Evolutionary conservation across 2,888 invertebrate species (phyloP).

Genomic region (Acutogordius australiensis): DNA sequence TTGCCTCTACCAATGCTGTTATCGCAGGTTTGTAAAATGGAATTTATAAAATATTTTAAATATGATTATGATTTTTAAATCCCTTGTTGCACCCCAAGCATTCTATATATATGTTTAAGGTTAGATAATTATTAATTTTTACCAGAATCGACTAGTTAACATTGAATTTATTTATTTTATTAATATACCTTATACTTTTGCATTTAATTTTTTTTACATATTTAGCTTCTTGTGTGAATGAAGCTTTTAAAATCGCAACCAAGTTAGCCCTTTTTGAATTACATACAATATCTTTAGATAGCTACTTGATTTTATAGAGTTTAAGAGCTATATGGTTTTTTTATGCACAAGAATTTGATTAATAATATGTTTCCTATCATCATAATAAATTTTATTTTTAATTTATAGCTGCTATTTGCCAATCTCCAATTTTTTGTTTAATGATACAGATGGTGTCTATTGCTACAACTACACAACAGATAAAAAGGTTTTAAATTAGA

Average conservation of each 20-base stretch:
- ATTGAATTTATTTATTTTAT: neutral
- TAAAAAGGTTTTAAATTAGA: slow-evolving; percentile 30
- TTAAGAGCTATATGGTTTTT: no score
- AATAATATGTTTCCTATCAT: no score
- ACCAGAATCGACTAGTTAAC: slow-evolving; percentile 1
- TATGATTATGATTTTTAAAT: no score
- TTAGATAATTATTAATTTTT: no score
- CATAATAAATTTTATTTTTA: slow-evolving; percentile 13
- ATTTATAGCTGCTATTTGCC: slow-evolving; percentile 44
- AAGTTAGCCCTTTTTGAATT: slow-evolving; percentile 21
- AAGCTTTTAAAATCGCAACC: slow-evolving; percentile 81
- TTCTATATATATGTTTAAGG: no score
- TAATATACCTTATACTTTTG: slow-evolving; percentile 9
- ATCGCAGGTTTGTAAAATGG: slow-evolving; percentile 35
- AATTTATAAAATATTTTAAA: neutral
- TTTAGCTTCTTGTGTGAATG: slow-evolving; percentile 57
- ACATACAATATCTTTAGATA: neutral
- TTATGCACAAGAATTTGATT: no score
- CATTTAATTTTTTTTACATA: slow-evolving; percentile 12
- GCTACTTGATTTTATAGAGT: no score
- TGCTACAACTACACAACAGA: slow-evolving; percentile 78
- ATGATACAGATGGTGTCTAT: slow-evolving; percentile 76
- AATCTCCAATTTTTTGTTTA: slow-evolving; percentile 81
- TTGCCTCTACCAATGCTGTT: slow-evolving; percentile 95
- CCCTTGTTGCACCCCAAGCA: no score